Conservation (phyloP, 1,140 invertebrate genomes). For the Neotoxoptera formosana region DNA sequence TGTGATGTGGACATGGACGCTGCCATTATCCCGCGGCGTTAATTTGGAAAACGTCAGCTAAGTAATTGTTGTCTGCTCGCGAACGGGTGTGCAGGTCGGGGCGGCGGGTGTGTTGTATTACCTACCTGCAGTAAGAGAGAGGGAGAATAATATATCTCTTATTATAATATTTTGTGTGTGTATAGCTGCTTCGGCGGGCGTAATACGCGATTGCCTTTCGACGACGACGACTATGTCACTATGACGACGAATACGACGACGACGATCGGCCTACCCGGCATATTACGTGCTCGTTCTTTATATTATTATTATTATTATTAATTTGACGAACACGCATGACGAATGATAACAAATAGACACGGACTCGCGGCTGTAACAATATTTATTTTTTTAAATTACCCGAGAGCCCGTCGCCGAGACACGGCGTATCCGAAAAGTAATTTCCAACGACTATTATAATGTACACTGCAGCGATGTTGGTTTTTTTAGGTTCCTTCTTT, state of each 20-base stretch:
- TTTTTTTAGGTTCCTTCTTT: not conserved
- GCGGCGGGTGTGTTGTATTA: not conserved
- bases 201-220: conserved; percentile 38
- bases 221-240: not conserved
- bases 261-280: not conserved
- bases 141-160: not conserved
- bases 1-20: not conserved
- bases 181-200: not conserved
- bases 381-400: conserved; percentile 58
- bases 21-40: not conserved
- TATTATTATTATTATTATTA: too few species aligned
- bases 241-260: not conserved
- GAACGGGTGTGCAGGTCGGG: not conserved
- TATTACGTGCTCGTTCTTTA: conserved; percentile 22
- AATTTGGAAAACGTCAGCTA: conserved; percentile 48
- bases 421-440: conserved; percentile 56
- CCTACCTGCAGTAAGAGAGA: not conserved
- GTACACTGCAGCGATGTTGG: not conserved
- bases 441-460: conserved; percentile 32
- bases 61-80: conserved; percentile 38
- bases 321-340: conserved; percentile 56
- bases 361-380: conserved; percentile 54
- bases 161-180: not conserved
- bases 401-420: conserved; percentile 36
- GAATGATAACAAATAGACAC: conserved; percentile 58